Conservation (phyloP, 2,888 invertebrate species). For the Shargacucullia verbasci region DNA sequence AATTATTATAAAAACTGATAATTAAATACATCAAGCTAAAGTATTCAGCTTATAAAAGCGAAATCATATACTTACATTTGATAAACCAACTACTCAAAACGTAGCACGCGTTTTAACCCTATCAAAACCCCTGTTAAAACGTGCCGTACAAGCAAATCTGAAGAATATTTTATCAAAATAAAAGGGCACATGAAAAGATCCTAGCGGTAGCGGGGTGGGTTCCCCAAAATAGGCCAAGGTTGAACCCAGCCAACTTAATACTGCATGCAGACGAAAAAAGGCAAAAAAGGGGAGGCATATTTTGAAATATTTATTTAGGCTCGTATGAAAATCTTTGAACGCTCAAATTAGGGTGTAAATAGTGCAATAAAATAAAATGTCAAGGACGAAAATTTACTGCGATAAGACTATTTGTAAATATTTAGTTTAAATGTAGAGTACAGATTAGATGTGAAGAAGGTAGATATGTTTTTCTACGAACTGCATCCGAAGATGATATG, state of each 20-base stretch:
- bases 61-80: too few species aligned
- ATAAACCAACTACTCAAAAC: constrained; percentile 20
- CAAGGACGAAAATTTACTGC: constrained; percentile 15
- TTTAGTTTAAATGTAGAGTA: constrained; percentile 14
- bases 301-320: constrained; percentile 47
- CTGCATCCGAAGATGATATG: not conserved
- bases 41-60: too few species aligned
- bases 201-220: constrained; percentile 27
- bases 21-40: too few species aligned
- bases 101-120: constrained; percentile 11
- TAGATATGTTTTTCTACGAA: not conserved
- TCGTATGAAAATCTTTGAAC: constrained; percentile 17
- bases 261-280: constrained; percentile 27
- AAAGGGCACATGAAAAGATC: constrained; percentile 51
- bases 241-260: constrained; percentile 25
- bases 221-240: constrained; percentile 60
- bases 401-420: constrained; percentile 29
- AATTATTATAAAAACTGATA: too few species aligned
- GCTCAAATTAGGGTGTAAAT: constrained; percentile 19
- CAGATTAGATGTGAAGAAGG: not conserved
- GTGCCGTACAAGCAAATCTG: constrained; percentile 40
- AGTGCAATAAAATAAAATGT: constrained; percentile 37
- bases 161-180: constrained; percentile 57
- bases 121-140: constrained; percentile 22
- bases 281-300: constrained; percentile 25